phyloP scores from a whole-genome alignment of 2,888 invertebrate genomes.

The Synergus itoensis region DNA sequence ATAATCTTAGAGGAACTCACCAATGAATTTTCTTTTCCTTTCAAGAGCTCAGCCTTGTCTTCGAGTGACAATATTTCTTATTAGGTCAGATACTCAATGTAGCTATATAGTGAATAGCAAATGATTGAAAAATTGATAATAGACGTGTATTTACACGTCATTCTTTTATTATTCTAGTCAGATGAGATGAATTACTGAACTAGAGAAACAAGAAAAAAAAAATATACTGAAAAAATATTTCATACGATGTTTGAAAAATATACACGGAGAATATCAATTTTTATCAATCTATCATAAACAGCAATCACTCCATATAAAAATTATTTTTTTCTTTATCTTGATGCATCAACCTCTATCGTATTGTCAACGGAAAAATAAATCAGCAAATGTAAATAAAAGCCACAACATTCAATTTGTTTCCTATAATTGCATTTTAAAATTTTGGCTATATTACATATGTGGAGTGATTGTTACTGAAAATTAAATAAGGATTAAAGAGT shows the following conservation, averaged over 20 bases:
- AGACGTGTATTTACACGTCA: slow-evolving; percentile 20
- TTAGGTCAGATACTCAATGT: background rate
- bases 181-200: slow-evolving; percentile 9
- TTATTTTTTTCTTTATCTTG: background rate
- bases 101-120: background rate
- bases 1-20: background rate
- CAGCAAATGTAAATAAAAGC: background rate
- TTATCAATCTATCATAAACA: background rate
- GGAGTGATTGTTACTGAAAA: no score
- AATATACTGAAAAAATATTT: background rate
- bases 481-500: no score
- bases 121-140: slow-evolving; percentile 10
- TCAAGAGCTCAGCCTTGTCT: background rate
- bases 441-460: no score
- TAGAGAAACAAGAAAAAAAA: slow-evolving; percentile 20
- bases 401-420: background rate
- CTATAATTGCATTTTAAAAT: no score
- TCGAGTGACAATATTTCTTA: slow-evolving; percentile 7
- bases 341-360: background rate
- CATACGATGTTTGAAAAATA: background rate
- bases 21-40: background rate
- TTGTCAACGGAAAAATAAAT: background rate
- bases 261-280: background rate
- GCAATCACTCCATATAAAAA: background rate
- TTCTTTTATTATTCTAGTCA: slow-evolving; percentile 24